A percentile compares a stretch with the other conserved stretches of the same genome.
phyloP scores from a whole-genome alignment of 2,797 vertebrate species.

The Microtus agrestis region DNA sequence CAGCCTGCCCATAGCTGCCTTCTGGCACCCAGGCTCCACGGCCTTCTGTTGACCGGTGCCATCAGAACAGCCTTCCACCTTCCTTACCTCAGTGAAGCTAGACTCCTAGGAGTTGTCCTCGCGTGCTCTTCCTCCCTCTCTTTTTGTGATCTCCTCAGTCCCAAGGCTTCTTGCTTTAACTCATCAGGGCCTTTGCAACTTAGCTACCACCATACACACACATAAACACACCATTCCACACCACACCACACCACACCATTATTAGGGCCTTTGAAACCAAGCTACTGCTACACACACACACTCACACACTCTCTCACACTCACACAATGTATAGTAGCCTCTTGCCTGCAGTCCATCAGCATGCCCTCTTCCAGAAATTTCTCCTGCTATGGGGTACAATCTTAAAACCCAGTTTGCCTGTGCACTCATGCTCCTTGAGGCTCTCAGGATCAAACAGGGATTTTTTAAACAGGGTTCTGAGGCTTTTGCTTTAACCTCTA shows the following conservation, averaged over 20 bases:
- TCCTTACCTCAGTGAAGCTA: neutral
- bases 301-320: too few species aligned
- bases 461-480: neutral
- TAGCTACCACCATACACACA: neutral
- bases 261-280: neutral
- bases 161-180: neutral
- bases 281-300: neutral
- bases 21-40: neutral
- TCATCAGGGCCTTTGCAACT: neutral
- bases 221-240: too few species aligned
- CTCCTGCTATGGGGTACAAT: neutral
- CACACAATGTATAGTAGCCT: neutral
- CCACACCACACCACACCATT: too few species aligned
- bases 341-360: neutral
- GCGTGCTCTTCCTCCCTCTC: neutral
- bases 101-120: neutral
- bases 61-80: neutral
- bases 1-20: neutral
- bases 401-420: neutral
- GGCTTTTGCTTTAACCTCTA: neutral
- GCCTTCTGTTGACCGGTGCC: neutral
- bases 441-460: neutral
- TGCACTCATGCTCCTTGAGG: neutral
- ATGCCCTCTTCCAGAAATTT: neutral
- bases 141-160: neutral